These are phyloP conservation scores for Thyatira batis DNA, from an alignment of 2,888 invertebrate genomes.

Conservation along the genomic window DNA sequence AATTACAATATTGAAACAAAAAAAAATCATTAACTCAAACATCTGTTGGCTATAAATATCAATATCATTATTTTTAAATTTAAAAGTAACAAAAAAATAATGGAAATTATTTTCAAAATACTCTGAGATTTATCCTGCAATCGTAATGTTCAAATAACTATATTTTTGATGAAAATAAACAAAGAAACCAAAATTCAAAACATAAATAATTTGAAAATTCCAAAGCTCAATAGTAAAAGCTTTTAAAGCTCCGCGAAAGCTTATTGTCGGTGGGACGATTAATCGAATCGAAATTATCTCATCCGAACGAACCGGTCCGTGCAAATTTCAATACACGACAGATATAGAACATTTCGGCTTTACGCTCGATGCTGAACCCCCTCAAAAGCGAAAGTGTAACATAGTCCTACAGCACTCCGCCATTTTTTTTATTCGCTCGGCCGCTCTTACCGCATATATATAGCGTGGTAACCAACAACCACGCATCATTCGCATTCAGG, in stretches of 20 bases:
- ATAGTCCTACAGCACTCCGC: constrained; percentile 70
- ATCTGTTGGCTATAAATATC: too few relatives aligned
- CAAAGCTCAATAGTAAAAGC: not conserved
- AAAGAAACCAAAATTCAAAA: not conserved
- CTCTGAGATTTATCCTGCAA: too few relatives aligned
- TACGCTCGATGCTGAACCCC: constrained; percentile 59
- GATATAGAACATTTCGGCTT: constrained; percentile 70
- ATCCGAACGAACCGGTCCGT: constrained; percentile 41
- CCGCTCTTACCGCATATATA: constrained; percentile 78
- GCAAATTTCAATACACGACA: constrained; percentile 40
- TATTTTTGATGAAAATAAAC: not conserved
- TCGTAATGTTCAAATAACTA: too few relatives aligned
- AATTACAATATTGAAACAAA: too few relatives aligned
- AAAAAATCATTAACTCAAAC: too few relatives aligned
- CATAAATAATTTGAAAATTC: not conserved
- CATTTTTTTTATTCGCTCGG: constrained; percentile 78
- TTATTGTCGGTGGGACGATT: not conserved
- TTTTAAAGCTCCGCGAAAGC: not conserved
- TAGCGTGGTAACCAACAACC: constrained; percentile 65
- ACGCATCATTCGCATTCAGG: constrained; percentile 82
- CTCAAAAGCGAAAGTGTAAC: constrained; percentile 81
- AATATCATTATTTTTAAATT: too few relatives aligned
- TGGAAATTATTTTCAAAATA: too few relatives aligned
- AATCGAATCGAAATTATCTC: constrained; percentile 1
- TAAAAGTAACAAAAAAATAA: too few relatives aligned